phyloP scores from a whole-genome alignment of 2,888 invertebrate genomes.

The Cetonia aurata region DNA sequence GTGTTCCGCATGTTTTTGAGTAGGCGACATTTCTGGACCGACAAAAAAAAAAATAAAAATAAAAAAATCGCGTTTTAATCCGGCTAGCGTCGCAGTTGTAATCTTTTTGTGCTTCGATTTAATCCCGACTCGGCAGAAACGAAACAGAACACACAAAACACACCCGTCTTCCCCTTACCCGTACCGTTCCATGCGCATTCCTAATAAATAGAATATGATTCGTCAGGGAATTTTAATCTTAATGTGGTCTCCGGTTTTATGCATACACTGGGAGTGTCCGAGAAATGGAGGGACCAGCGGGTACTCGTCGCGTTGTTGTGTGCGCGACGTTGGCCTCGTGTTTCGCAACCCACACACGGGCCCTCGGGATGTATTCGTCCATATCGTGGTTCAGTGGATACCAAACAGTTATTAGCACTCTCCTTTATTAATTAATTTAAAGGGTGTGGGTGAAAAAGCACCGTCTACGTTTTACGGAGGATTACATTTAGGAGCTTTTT shows the following conservation, averaged over 20 bases:
- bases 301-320: slow-evolving; percentile 46
- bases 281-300: slow-evolving; percentile 46
- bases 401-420: slow-evolving; percentile 47
- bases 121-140: slow-evolving; percentile 30
- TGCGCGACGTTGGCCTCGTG: slow-evolving; percentile 40
- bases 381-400: slow-evolving; percentile 45
- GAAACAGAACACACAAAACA: background rate
- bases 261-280: slow-evolving; percentile 42
- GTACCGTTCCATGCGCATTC: slow-evolving; percentile 29
- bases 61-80: too few relatives aligned
- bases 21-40: background rate
- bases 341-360: slow-evolving; percentile 48
- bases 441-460: slow-evolving; percentile 41
- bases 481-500: slow-evolving; percentile 36
- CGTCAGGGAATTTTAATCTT: slow-evolving; percentile 46
- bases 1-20: slow-evolving; percentile 10
- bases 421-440: slow-evolving; percentile 47
- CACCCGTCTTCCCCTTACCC: slow-evolving; percentile 21
- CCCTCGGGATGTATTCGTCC: slow-evolving; percentile 46
- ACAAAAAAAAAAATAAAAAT: too few relatives aligned
- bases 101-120: slow-evolving; percentile 27
- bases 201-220: slow-evolving; percentile 46
- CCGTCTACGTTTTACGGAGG: slow-evolving; percentile 34
- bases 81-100: background rate
- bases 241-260: slow-evolving; percentile 46